Evolutionary conservation across 2,888 invertebrate species (phyloP), one percentile per base, ranked within the genome.

Genomic region (Loripinus fragilis): DNA sequence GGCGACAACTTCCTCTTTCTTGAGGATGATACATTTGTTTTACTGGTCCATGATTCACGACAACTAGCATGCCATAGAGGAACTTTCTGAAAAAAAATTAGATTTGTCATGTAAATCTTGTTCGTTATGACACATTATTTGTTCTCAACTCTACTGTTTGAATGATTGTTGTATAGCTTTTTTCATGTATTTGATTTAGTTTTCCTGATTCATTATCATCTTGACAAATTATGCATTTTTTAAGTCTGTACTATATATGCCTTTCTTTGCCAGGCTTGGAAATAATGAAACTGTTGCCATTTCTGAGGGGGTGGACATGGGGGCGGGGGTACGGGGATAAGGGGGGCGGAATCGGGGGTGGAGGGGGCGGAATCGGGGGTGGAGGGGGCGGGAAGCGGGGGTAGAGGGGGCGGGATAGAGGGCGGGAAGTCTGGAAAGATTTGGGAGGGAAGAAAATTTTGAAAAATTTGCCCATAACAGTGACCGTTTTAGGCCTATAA

Each of bases 211-310:
- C 10, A 20, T 48, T 48, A 15, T 5, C 48, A 15, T 48, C 48
- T n/a, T 48, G 48, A 48, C 48, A 48, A 48, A 48, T 48, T 48
- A 48, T 48, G 20, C 48, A 48, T 48, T 48, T 48, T 48, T 48
- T 48, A 48, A 48, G 48, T 48, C 17, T 48, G 48, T 48, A 48
- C 20, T 48, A 48, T 20, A 15, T 20, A 48, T 20, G n/a, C n/a
- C n/a, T 20, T 8, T 20, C 20, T 48, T 48, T n/a, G 48, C n/a
- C 7, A 20, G 48, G 20, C 48, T 48, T 48, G 48, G 48, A 48
- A 48, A 48, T 20, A 48, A 20, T 5, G 48, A 17, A 15, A 48
- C 17, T 48, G 48, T 48, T 15, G 48, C n/a, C n/a, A n/a, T n/a
- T n/a, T n/a, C n/a, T n/a, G n/a, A n/a, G n/a, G n/a, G n/a, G n/a